Base-by-base conservation (phyloP, 2,888 invertebrate species). In the Opisthograptis luteolata region DNA sequence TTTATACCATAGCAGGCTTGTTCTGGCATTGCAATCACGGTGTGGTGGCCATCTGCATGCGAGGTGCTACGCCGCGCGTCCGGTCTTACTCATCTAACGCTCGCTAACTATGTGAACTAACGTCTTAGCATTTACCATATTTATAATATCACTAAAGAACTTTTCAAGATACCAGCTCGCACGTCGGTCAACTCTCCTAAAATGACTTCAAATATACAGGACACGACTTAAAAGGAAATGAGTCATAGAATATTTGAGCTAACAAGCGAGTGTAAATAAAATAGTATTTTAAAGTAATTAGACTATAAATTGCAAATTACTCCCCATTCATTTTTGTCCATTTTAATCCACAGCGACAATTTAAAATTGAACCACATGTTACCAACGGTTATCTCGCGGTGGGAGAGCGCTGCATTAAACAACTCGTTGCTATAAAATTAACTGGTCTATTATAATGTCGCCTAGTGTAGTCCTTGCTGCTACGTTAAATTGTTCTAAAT, bases 11-110 rank as follows among this genome's bases (percentile, higher is more conserved):
- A 85, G 77, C 68, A 65, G 83, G 79, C 60, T 67, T 66, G 79
- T 76, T 85, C 86, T 83, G 76, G 87, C 79, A 88, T 88, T 80
- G 84, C 85, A 81, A 88, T 83, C 85, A 83, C 79, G 81, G 59
- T 62, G 70, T 61, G 56, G 58, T 62, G 69, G 69, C 74, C 78
- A 87, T 87, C 86, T 83, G 83, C 87, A 88, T 88, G 89, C 85
- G 73, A 68, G 68, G 64, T 64, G 78, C 32, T 74, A 73, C 66
- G 68, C 69, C 64, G 62, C 70, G 85, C 88, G 87, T 89, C 89
- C 89, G 89, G 88, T 81, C 77, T 81, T 86, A 84, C 85, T 86
- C 87, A 84, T 84, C 80, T 81, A 73, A 76, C 79, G 74, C 67
- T 76, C 73, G 72, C 70, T 76, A 72, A 74, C 79, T 79, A 76